phyloP scores from a whole-genome alignment of 2,113 vertebrate species.

The Colistium nudipinnis region DNA sequence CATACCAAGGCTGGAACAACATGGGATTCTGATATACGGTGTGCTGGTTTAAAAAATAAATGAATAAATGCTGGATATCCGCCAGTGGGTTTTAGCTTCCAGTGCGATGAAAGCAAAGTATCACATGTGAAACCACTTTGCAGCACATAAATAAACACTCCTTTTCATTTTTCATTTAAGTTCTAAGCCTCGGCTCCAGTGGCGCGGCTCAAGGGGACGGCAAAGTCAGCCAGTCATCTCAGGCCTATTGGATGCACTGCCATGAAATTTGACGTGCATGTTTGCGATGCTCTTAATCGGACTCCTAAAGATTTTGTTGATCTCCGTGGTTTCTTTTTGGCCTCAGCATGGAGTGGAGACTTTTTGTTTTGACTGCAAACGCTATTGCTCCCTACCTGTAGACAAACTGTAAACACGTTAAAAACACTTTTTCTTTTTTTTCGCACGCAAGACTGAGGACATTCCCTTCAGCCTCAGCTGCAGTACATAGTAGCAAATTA shows the following conservation, averaged over 20 bases:
- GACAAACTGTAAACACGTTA: no score
- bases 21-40: neutral
- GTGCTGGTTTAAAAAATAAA: neutral
- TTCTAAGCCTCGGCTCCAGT: neutral
- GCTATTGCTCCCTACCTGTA: no score
- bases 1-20: neutral
- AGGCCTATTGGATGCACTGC: neutral
- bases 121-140: constrained; percentile 1
- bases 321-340: no score
- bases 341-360: neutral
- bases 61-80: constrained; percentile 9
- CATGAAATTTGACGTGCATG: neutral
- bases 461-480: no score
- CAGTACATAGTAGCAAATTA: no score
- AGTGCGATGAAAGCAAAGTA: neutral
- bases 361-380: neutral
- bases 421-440: no score
- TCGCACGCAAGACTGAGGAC: no score
- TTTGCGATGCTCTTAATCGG: neutral
- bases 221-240: neutral
- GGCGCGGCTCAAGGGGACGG: neutral
- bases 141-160: neutral
- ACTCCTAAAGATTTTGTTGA: neutral
- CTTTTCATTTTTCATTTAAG: neutral
- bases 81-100: neutral